Evolutionary conservation across 2,113 vertebrate genomes (phyloP).

Genomic region (Lipophrys pholis): DNA sequence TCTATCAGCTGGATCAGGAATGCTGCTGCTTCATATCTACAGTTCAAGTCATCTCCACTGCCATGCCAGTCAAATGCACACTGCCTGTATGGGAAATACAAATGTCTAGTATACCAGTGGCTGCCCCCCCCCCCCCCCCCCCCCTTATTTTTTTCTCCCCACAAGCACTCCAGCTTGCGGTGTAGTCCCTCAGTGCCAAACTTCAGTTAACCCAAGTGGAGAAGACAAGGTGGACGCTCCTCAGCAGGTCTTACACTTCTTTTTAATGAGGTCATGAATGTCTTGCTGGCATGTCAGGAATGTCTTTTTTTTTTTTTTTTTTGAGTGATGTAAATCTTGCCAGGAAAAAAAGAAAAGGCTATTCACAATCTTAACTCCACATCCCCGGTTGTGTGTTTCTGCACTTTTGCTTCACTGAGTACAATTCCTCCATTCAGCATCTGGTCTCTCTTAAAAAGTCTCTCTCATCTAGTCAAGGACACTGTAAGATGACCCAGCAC

Average conservation of each 20-base stretch:
- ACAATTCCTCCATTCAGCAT: conserved; percentile 14
- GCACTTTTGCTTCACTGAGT: conserved; percentile 12
- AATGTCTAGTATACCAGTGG: background rate
- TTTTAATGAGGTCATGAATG: conserved; percentile 52
- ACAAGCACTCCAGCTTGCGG: conserved; percentile 22
- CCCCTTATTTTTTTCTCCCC: conserved; percentile 3
- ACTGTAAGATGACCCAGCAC: conserved; percentile 19
- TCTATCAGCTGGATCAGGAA: conserved; percentile 40
- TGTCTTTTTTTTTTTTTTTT: background rate
- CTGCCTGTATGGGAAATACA: conserved; percentile 34
- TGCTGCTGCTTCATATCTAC: conserved; percentile 66
- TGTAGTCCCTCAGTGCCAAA: conserved; percentile 72
- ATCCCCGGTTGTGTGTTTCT: conserved; percentile 27
- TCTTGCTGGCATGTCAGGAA: conserved; percentile 33
- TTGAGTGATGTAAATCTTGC: conserved; percentile 16
- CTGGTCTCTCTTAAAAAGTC: background rate
- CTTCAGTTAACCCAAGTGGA: conserved; percentile 38
- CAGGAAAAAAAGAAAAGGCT: background rate
- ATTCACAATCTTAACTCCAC: conserved; percentile 35
- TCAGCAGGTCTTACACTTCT: conserved; percentile 18
- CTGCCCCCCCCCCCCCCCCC: conserved; percentile 16
- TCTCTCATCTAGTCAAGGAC: conserved; percentile 36
- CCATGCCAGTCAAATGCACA: conserved; percentile 48
- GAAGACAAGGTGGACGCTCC: background rate
- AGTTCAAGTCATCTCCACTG: conserved; percentile 58